Evolutionary conservation across 2,888 invertebrate species (phyloP), one percentile per base, ranked within the genome.

Genomic region (Acronicta alni): DNA sequence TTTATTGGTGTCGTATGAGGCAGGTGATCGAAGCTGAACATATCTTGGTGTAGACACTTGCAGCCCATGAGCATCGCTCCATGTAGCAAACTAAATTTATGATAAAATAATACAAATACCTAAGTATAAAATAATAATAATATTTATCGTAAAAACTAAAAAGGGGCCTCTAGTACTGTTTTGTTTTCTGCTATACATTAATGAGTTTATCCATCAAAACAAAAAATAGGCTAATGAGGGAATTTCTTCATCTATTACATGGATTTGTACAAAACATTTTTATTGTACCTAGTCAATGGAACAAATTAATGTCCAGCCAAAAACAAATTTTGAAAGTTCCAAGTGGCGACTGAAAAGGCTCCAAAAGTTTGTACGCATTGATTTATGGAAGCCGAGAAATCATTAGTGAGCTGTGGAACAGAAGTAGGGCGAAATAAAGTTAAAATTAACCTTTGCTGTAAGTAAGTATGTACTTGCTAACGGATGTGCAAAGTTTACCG

Each of bases 61-160:
- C 74, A 98, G 96, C 4, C 98, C 98, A 17, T 95, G 95, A 69
- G 96, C 96, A 79, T 98, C 98, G 16, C 96, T 97, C 98, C 98
- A 98, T 82, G 97, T 97, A 17, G 97, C 98, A 8, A 98, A 97
- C 96, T 96, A 26, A 37, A n/a, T 35, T 1, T 26, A 26, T 10
- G 10, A 26, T 30, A 3, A 30, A 1, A 30, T 3, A 30, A 30
- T 10, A 30, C 1, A 30, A 9, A 6, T 6, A 26, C 7, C 8
- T 20, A 20, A 20, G 5, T 20, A n/a, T n/a, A n/a, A n/a, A n/a
- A n/a, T n/a, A n/a, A n/a, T n/a, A n/a, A n/a, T n/a, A n/a, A n/a
- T n/a, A n/a, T n/a, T n/a, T n/a, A n/a, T n/a, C n/a, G n/a, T n/a
- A n/a, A n/a, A n/a, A n/a, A n/a, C n/a, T n/a, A n/a, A n/a, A n/a